Base-by-base conservation (phyloP, 1,140 invertebrate species). In the Drosophila navojoa region DNA sequence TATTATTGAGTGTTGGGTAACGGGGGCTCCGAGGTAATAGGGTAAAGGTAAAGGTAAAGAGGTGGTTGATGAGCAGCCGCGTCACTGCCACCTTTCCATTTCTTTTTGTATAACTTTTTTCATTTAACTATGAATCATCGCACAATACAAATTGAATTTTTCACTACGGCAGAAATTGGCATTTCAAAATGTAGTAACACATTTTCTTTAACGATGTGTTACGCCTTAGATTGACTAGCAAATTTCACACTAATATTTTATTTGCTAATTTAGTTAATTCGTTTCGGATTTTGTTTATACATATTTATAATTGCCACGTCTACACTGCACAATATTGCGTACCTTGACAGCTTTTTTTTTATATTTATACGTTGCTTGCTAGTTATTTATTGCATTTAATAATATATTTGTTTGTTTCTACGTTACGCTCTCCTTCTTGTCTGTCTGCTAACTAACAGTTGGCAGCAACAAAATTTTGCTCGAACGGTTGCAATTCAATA, bases 11-110 rank as follows among this genome's bases (percentile, higher is more conserved):
- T 50, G 10, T 15, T 47, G 29, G 11, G 11, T 15, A 4, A 50
- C 13, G 68, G 35, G 60, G 59, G 11, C 35, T 45, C 15, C n/a
- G 29, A 13, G 40, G 15, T 7, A 16, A 38, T 38, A 10, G 9
- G 35, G 35, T 7, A 38, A 38, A 38, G 35, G 35, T 38, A 38
- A 38, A 38, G 35, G 35, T 38, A 38, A 13, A 38, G 35, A 19
- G 32, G 49, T 57, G 40, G 54, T 29, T 68, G 40, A 4, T 25
- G 19, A 45, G 10, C 49, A 72, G 61, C 57, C 57, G 57, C 57
- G 64, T 69, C 64, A 69, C 27, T 47, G 35, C 64, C 58, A 73
- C 71, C 71, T 73, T 73, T 73, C 50, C 50, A 49, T 42, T 73
- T 35, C 66, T 38, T 61, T 50, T 52, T 27, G 27, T 55, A n/a